Evolutionary conservation across 2,797 vertebrate species (phyloP).

Genomic region (Nyctibius grandis): DNA sequence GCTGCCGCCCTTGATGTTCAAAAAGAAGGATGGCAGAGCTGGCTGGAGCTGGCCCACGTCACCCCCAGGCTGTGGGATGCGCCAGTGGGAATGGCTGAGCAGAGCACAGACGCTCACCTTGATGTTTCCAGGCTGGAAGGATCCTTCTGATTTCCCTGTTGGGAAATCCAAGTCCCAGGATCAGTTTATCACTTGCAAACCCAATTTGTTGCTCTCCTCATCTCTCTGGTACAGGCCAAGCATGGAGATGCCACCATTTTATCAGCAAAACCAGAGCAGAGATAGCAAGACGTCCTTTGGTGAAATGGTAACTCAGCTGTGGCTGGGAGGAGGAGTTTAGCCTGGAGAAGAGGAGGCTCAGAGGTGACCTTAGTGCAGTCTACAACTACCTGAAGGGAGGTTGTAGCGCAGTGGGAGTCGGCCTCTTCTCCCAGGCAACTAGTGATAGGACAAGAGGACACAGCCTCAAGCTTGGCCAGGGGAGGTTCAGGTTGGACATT

Average conservation of each 20-base stretch:
- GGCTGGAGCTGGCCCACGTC: not conserved
- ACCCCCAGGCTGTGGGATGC: not conserved
- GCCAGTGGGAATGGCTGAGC: accelerated
- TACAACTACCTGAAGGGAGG: no score
- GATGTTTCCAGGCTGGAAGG: not conserved
- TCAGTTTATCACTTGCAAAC: no score
- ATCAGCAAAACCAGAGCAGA: not conserved
- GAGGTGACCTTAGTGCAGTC: no score
- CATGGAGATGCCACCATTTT: accelerated
- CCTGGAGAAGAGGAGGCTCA: no score
- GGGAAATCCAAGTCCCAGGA: not conserved
- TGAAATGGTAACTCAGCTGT: not conserved
- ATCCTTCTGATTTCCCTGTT: not conserved
- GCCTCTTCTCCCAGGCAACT: no score
- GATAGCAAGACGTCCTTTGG: not conserved
- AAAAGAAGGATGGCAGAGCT: not conserved
- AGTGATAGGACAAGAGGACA: no score
- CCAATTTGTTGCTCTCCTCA: not conserved
- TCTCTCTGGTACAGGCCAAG: not conserved
- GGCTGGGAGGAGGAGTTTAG: not conserved
- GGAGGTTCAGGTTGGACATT: no score
- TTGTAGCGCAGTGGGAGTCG: no score
- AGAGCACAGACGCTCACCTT: not conserved
- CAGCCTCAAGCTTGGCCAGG: no score
- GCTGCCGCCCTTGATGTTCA: not conserved